Base-by-base conservation (phyloP, 1,140 invertebrate species). In the Palaemon carinicauda region DNA sequence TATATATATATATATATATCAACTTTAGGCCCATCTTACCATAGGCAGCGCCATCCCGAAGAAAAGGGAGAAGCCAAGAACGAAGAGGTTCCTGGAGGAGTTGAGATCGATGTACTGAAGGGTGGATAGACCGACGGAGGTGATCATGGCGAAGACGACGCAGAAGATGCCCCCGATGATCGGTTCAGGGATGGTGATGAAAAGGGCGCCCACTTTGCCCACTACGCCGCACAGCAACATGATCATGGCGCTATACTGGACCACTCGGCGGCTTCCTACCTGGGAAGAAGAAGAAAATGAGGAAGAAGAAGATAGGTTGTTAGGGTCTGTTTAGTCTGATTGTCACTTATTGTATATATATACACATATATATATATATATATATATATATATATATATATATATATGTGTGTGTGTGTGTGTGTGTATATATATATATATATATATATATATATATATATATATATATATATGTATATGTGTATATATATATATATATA, bases 101-200 rank as follows among this genome's bases (percentile, higher is more conserved):
- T 60, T 69, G 33, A 85, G 82, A 33, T 78, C 53, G n/a, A 85
- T 27, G 60, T 69, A 85, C 56, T 85, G 82, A 17, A 85, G 75
- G 2, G 82, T 65, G 74, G 82, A 80, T 27, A 80, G 29, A 12
- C 87, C 87, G 9, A 96, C 96, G 17, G 95, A 95, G 14, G 94
- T 93, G 82, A 97, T 96, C 94, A 97, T 96, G 41, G 96, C 96
- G 90, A 97, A 97, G 94, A 96, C 96, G 3, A 97, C 94, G 89
- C 96, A 96, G 91, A 97, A 96, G 78, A 96, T 94, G 3, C 96
- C 97, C 0, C 96, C 97, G 1, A 97, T 94, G n/a, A 97, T 95
- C 0, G 96, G 96, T 90, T 96, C 95, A 3, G 97, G 96, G 80
- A 98, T 97, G 77, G 96, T 95, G 69, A 97, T 95, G 90, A 98